Percentiles rank a stretch among this genome's conserved stretches.
phyloP scores from a whole-genome alignment of 2,888 invertebrate species.

The Frankliniella fusca region DNA sequence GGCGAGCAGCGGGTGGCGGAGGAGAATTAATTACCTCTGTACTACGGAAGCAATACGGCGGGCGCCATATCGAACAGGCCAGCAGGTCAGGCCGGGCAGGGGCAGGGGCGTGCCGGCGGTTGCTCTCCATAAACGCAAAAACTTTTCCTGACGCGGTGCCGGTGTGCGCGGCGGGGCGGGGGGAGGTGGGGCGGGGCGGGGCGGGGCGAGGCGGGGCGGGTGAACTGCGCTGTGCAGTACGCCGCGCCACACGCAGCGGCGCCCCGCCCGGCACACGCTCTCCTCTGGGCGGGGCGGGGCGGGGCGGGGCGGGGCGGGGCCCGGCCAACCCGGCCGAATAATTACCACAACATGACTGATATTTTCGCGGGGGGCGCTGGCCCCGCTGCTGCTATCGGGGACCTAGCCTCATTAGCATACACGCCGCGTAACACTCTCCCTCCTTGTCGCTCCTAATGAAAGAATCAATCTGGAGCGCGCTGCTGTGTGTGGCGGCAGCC shows the following conservation, averaged over 20 bases:
- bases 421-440: background rate
- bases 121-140: background rate
- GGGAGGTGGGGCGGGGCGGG: background rate
- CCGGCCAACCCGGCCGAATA: background rate
- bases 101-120: background rate
- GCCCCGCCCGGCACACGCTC: too few species aligned
- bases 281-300: background rate
- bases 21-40: constrained; percentile 24
- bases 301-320: background rate
- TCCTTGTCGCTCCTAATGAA: too few species aligned
- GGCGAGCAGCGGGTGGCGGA: background rate
- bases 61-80: constrained; percentile 4
- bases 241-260: too few species aligned
- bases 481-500: too few species aligned
- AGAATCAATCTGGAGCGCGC: too few species aligned
- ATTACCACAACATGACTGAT: constrained; percentile 23
- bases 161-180: background rate
- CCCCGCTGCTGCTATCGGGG: background rate
- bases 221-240: too few species aligned
- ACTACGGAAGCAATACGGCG: constrained; percentile 17
- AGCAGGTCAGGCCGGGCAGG: background rate
- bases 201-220: background rate
- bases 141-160: background rate
- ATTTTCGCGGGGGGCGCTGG: background rate
- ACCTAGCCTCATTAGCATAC: background rate